Conservation (phyloP, 2,888 invertebrate genomes). For the Nipponacmea schrenckii region DNA sequence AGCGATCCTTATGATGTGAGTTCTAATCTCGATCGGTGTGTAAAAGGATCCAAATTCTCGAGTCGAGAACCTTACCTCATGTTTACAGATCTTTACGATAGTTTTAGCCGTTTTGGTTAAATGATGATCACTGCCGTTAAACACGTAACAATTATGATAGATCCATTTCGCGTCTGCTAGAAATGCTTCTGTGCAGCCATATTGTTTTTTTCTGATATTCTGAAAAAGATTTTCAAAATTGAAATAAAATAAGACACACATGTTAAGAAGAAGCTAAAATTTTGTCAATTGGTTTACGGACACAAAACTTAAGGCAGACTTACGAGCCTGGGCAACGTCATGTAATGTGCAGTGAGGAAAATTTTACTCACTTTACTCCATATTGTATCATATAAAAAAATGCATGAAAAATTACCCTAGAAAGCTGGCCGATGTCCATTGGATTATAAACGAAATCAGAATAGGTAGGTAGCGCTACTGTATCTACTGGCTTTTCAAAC, state of each 20-base stretch:
- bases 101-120: conserved; percentile 81
- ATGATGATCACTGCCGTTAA: conserved; percentile 80
- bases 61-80: conserved; percentile 73
- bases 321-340: no score
- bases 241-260: no score
- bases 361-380: no score
- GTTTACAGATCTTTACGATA: conserved; percentile 84
- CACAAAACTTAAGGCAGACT: no score
- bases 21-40: no score
- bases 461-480: conserved; percentile 79
- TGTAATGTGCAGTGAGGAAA: no score
- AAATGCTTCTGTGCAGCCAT: conserved; percentile 90
- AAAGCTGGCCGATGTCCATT: conserved; percentile 83
- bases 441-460: conserved; percentile 86
- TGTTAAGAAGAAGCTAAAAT: no score
- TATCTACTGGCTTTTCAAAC: conserved; percentile 81
- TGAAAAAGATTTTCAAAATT: conserved; percentile 54
- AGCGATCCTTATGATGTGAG: no score
- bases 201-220: conserved; percentile 80
- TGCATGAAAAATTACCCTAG: conserved; percentile 64
- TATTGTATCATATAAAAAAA: no score
- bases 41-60: no score
- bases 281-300: no score
- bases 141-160: conserved; percentile 90
- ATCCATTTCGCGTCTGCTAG: conserved; percentile 93